Percentiles rank a stretch among this genome's conserved stretches.
Conservation (phyloP, 2,888 invertebrate genomes). For the Cephus sareptanus region DNA sequence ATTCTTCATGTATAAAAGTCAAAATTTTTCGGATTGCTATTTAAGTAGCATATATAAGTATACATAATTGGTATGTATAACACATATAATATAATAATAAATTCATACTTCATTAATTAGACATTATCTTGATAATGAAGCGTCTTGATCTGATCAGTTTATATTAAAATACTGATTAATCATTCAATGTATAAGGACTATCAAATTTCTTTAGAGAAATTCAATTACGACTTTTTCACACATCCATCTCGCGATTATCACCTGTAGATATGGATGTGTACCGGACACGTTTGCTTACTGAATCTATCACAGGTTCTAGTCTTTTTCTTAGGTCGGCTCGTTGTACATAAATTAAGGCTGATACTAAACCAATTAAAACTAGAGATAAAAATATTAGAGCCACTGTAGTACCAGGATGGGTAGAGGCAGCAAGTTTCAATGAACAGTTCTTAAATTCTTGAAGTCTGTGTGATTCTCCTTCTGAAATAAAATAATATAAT, state of each 20-base stretch:
- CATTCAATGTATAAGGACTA: not conserved
- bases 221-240: not conserved
- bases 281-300: slow-evolving; percentile 77
- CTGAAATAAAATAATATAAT: slow-evolving; percentile 12
- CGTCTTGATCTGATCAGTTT: not conserved
- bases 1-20: not conserved
- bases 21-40: not conserved
- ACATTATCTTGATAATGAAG: not conserved
- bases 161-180: not conserved
- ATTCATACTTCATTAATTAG: not conserved
- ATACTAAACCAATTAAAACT: slow-evolving; percentile 69
- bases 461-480: slow-evolving; percentile 23
- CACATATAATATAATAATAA: not conserved
- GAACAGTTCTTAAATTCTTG: slow-evolving; percentile 50
- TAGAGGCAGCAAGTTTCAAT: slow-evolving; percentile 31
- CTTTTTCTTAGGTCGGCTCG: slow-evolving; percentile 71
- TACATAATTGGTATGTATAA: not conserved
- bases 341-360: slow-evolving; percentile 73
- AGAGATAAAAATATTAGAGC: slow-evolving; percentile 49
- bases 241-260: slow-evolving; percentile 66
- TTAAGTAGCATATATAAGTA: not conserved
- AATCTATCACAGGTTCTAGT: slow-evolving; percentile 73
- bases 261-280: slow-evolving; percentile 78
- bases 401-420: slow-evolving; percentile 40
- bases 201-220: not conserved